phyloP scores from a whole-genome alignment of 2,888 invertebrate genomes.

The Harpalus rubripes region DNA sequence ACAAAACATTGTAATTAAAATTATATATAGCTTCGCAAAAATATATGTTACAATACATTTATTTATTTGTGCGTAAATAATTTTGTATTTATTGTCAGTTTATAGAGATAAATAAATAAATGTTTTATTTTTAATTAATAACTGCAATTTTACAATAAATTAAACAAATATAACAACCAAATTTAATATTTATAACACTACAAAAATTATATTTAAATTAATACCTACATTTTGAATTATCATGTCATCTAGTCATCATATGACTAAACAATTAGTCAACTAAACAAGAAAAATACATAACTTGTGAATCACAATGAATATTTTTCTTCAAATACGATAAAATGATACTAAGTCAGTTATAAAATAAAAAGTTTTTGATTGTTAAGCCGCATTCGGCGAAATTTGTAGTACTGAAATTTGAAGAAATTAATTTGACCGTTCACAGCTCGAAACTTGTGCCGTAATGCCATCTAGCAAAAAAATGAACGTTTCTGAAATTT shows the following conservation, averaged over 20 bases:
- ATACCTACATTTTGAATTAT: background rate
- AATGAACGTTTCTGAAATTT: too few relatives aligned
- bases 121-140: conserved; percentile 12
- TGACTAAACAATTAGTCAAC: conserved; percentile 9
- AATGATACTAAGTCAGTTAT: too few relatives aligned
- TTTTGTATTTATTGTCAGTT: conserved; percentile 22
- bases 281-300: background rate
- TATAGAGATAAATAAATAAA: conserved; percentile 17
- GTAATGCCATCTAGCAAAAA: too few relatives aligned
- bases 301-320: background rate
- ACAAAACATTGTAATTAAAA: conserved; percentile 5
- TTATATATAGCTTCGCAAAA: conserved; percentile 4
- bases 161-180: conserved; percentile 14
- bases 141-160: conserved; percentile 13
- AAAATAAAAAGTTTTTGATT: too few relatives aligned
- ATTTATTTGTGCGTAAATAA: conserved; percentile 8
- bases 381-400: too few relatives aligned
- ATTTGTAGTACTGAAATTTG: too few relatives aligned
- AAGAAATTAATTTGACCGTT: too few relatives aligned
- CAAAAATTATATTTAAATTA: background rate
- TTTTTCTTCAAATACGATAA: background rate
- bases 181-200: conserved; percentile 1
- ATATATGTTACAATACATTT: background rate
- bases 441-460: too few relatives aligned
- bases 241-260: background rate